phyloP scores from a whole-genome alignment of 2,888 invertebrate genomes.

The Harmothoe impar region DNA sequence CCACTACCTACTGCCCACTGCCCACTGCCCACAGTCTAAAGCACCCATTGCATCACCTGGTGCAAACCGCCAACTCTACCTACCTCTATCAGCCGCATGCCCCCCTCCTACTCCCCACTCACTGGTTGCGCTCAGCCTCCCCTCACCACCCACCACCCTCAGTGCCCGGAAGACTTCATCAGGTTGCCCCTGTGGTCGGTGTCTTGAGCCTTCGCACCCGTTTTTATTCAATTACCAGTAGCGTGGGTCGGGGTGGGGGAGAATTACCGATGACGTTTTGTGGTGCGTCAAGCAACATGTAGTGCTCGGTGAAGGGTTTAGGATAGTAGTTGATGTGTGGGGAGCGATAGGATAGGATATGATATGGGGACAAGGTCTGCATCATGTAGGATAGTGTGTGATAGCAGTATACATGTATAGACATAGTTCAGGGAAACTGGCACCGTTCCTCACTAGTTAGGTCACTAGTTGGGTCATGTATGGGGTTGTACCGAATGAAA shows the following conservation, averaged over 20 bases:
- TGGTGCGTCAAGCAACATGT: not conserved
- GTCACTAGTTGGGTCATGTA: too few relatives aligned
- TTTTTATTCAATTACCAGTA: conserved; percentile 46
- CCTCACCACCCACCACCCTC: not conserved
- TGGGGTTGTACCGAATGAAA: too few relatives aligned
- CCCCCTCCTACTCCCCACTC: not conserved
- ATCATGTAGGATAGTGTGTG: too few relatives aligned
- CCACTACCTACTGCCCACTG: too few relatives aligned
- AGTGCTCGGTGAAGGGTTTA: not conserved
- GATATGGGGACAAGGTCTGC: too few relatives aligned
- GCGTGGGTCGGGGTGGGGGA: not conserved
- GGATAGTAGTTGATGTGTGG: not conserved
- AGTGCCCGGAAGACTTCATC: not conserved
- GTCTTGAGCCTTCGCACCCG: not conserved
- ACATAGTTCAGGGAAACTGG: too few relatives aligned
- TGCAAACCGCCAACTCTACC: not conserved
- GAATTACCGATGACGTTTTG: conserved; percentile 52
- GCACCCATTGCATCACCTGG: too few relatives aligned
- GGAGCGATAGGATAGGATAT: not conserved
- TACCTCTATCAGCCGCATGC: not conserved
- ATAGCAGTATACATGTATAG: too few relatives aligned
- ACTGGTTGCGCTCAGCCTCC: not conserved
- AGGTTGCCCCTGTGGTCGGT: not conserved
- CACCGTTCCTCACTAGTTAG: too few relatives aligned
- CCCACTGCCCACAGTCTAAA: too few relatives aligned